Conservation (phyloP, 2,113 vertebrate species). For the Murina feae region DNA sequence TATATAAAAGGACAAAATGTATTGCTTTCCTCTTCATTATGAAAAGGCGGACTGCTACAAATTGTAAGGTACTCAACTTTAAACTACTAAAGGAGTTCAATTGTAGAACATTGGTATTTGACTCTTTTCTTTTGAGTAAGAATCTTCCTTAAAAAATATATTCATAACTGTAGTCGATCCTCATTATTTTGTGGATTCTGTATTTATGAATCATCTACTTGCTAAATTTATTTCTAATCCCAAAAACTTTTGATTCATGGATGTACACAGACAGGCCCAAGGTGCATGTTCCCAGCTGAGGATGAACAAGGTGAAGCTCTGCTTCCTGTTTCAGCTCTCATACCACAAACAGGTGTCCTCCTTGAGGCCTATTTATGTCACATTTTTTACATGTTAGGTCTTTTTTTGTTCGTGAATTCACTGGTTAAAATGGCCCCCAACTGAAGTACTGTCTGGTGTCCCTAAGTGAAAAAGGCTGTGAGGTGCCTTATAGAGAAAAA, state of each 20-base stretch:
- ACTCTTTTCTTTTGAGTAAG: neutral
- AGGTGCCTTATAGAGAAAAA: neutral
- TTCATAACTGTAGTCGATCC: neutral
- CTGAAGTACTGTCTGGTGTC: neutral
- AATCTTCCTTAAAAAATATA: neutral
- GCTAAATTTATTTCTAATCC: neutral
- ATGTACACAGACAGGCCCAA: neutral
- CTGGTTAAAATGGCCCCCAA: neutral
- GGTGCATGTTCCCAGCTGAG: neutral
- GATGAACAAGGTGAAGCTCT: neutral
- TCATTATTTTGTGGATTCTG: neutral
- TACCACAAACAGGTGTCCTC: neutral
- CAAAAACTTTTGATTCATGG: neutral
- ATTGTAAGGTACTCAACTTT: neutral
- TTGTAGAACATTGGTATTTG: neutral
- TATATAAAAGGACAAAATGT: neutral
- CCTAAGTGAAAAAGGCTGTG: neutral
- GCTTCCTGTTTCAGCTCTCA: neutral
- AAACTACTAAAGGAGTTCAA: neutral
- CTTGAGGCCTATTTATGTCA: neutral
- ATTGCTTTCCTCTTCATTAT: neutral
- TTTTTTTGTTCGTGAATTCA: neutral
- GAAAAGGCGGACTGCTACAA: neutral
- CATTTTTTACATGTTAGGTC: neutral
- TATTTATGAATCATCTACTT: neutral